A percentile compares a stretch with the other conserved stretches of the same genome.
Evolutionary conservation across 2,888 invertebrate genomes (phyloP).

Genomic region (Schizotus pectinicornis): DNA sequence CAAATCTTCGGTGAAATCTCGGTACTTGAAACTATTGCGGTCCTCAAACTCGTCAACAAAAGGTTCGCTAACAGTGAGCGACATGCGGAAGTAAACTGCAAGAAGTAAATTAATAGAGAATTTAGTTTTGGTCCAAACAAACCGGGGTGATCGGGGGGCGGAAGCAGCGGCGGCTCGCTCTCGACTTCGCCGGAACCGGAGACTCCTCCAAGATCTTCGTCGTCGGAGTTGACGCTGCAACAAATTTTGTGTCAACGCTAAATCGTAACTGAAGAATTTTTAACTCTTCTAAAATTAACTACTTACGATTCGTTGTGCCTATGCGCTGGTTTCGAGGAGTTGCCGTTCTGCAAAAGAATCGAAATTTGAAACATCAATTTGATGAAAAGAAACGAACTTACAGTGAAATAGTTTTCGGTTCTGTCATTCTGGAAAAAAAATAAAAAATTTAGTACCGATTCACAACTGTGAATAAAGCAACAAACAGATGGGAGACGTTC

Average conservation of each 20-base stretch:
- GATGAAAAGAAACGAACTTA: no score
- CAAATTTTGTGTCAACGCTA: no score
- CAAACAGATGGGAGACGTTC: no score
- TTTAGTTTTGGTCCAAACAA: no score
- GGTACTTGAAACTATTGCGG: slow-evolving; percentile 66
- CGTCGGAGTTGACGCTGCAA: neutral
- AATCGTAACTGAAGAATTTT: no score
- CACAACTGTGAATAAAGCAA: no score
- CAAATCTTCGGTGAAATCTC: slow-evolving; percentile 65
- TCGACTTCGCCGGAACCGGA: neutral
- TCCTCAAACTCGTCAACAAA: slow-evolving; percentile 65
- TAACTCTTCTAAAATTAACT: no score
- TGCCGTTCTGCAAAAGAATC: no score
- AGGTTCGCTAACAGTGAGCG: slow-evolving; percentile 69
- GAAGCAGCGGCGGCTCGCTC: neutral
- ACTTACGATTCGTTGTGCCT: neutral
- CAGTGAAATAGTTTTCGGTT: no score
- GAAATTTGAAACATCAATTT: no score
- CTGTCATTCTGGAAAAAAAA: no score
- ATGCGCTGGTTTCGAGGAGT: neutral
- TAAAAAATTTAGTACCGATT: no score
- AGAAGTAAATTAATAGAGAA: slow-evolving; percentile 5
- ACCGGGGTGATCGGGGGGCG: neutral
- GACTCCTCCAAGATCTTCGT: neutral
- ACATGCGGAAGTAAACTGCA: slow-evolving; percentile 61